These are phyloP conservation scores for Aleiodes sp. DNA, from an alignment of 1,140 invertebrate genomes.

Conservation along the genomic window DNA sequence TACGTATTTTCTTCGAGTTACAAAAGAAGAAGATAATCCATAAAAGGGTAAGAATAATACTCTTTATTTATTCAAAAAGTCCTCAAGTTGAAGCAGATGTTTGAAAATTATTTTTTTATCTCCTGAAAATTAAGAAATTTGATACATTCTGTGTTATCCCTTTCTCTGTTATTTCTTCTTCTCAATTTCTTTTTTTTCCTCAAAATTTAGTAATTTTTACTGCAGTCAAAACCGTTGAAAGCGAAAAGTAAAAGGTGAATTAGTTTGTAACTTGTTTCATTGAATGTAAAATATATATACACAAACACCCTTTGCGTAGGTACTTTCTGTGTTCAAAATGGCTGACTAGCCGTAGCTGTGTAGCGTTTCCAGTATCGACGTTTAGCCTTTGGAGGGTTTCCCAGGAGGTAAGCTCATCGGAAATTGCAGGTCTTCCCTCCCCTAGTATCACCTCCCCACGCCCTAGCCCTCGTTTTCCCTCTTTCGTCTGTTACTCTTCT, in stretches of 20 bases:
- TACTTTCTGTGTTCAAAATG: slow-evolving; percentile 63
- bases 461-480: slow-evolving; percentile 16
- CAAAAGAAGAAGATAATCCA: slow-evolving; percentile 21
- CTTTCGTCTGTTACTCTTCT: background rate
- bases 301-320: slow-evolving; percentile 32
- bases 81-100: background rate
- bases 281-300: too few species aligned
- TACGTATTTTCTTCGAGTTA: slow-evolving; percentile 53
- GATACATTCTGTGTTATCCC: background rate
- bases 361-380: slow-evolving; percentile 60
- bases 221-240: too few species aligned
- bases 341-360: slow-evolving; percentile 46
- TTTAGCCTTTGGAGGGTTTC: slow-evolving; percentile 64
- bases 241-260: slow-evolving; percentile 21
- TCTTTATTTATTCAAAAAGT: slow-evolving; percentile 24
- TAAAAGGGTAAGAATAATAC: slow-evolving; percentile 22
- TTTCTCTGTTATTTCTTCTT: too few species aligned
- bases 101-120: background rate
- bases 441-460: slow-evolving; percentile 52
- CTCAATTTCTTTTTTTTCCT: too few species aligned
- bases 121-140: background rate
- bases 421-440: slow-evolving; percentile 65
- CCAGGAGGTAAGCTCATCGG: slow-evolving; percentile 66
- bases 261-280: slow-evolving; percentile 27
- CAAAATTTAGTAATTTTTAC: too few species aligned